phyloP scores from a whole-genome alignment of 2,113 vertebrate genomes.

The Lipophrys pholis region DNA sequence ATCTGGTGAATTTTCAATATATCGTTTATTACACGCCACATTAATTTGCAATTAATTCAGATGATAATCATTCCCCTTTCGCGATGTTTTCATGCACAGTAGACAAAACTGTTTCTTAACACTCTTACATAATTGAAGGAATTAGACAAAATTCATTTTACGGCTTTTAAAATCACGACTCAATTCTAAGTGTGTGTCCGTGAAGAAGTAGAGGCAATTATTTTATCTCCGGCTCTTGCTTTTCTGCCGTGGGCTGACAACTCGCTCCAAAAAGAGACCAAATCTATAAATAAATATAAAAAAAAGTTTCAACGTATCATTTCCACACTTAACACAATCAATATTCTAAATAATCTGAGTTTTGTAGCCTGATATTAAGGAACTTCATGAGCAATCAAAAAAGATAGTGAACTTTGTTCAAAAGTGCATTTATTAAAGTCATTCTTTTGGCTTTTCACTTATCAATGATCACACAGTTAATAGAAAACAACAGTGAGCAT shows the following conservation, averaged over 20 bases:
- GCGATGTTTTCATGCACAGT: slow-evolving; percentile 4
- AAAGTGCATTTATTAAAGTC: slow-evolving; percentile 82
- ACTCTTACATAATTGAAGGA: neutral
- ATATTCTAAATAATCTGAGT: neutral
- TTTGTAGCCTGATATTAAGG: neutral
- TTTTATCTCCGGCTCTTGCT: neutral
- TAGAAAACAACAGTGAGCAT: slow-evolving; percentile 72
- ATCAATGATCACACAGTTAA: slow-evolving; percentile 71
- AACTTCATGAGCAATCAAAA: neutral
- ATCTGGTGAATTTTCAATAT: slow-evolving; percentile 30
- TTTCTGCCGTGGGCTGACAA: neutral
- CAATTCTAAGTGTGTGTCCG: slow-evolving; percentile 3
- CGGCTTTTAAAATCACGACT: neutral
- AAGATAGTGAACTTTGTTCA: slow-evolving; percentile 32
- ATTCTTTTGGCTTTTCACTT: slow-evolving; percentile 74
- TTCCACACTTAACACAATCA: neutral
- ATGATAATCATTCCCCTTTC: slow-evolving; percentile 17
- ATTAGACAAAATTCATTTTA: neutral
- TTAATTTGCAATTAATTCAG: slow-evolving; percentile 30
- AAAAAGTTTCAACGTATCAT: neutral
- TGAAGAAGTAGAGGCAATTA: neutral
- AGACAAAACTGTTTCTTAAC: neutral
- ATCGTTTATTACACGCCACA: slow-evolving; percentile 21
- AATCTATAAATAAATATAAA: neutral
- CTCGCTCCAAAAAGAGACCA: neutral